A percentile compares a stretch with the other conserved stretches of the same genome.
phyloP scores from a whole-genome alignment of 2,888 invertebrate species.

The Bembecia ichneumoniformis region DNA sequence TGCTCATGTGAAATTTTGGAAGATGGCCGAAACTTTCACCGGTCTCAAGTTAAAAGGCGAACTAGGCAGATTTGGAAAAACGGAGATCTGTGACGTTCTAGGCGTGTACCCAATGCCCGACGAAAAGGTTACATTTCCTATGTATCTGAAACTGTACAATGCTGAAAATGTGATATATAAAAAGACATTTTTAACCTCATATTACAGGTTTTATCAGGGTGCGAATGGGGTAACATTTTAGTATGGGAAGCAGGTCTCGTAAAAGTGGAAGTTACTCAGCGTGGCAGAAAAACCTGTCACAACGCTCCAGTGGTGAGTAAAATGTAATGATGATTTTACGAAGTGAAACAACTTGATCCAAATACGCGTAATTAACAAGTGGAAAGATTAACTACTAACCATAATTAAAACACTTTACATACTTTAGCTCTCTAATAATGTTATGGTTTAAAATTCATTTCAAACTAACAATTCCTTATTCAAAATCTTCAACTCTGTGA shows the following conservation, averaged over 20 bases:
- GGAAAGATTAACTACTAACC: too few relatives aligned
- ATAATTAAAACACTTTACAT: not conserved
- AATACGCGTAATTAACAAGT: too few relatives aligned
- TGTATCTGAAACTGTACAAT: not conserved
- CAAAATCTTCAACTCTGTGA: too few relatives aligned
- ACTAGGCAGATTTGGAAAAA: constrained; percentile 92
- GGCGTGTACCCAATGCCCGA: constrained; percentile 89
- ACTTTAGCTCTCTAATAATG: too few relatives aligned
- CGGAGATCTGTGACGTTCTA: constrained; percentile 90
- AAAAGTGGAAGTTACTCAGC: constrained; percentile 84
- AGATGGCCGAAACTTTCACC: constrained; percentile 92
- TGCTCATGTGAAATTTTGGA: constrained; percentile 92
- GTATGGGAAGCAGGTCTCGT: constrained; percentile 93
- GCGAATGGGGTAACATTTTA: constrained; percentile 92
- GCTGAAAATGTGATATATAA: not conserved
- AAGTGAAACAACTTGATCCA: too few relatives aligned
- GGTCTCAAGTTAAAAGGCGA: constrained; percentile 91
- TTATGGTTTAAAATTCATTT: too few relatives aligned
- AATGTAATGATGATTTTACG: not conserved
- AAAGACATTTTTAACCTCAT: not conserved
- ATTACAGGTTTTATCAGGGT: constrained; percentile 82
- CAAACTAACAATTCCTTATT: too few relatives aligned
- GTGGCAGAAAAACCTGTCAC: constrained; percentile 82
- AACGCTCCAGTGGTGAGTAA: constrained; percentile 74
- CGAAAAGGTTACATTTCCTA: constrained; percentile 76